These are phyloP conservation scores for Anoplolepis gracilipes DNA, from an alignment of 1,140 invertebrate genomes.

Conservation along the genomic window DNA sequence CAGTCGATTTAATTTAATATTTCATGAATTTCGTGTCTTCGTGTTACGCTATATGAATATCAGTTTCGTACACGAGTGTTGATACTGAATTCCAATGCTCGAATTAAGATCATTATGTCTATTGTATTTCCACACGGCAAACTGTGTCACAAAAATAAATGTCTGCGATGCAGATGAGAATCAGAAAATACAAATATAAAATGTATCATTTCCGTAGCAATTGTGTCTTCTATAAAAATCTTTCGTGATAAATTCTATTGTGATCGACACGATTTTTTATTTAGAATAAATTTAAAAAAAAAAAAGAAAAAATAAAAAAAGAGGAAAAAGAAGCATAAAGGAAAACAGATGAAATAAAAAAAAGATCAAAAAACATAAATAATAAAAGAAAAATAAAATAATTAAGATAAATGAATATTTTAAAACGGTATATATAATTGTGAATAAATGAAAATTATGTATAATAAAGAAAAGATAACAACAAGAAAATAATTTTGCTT, in stretches of 20 bases:
- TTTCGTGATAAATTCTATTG: background rate
- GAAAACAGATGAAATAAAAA: too few species aligned
- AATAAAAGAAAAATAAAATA: too few species aligned
- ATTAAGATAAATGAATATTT: background rate
- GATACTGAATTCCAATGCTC: constrained; percentile 1
- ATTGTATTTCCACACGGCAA: constrained; percentile 30
- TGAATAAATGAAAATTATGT: background rate
- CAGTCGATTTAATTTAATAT: background rate
- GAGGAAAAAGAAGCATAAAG: background rate
- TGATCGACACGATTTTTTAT: too few species aligned
- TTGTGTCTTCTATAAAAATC: background rate
- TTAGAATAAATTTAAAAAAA: too few species aligned
- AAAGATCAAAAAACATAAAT: background rate
- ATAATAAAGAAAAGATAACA: background rate
- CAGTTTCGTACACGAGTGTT: background rate
- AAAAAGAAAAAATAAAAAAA: background rate
- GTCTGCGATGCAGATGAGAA: background rate
- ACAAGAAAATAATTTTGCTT: background rate
- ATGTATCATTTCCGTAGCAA: background rate
- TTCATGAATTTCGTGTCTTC: background rate
- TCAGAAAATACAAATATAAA: background rate
- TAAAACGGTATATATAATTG: background rate
- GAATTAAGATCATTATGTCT: constrained; percentile 4
- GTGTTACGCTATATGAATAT: background rate
- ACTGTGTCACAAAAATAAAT: constrained; percentile 25